Percentiles rank a stretch among this genome's conserved stretches.
These are phyloP conservation scores for Malacosoma neustria DNA, from an alignment of 2,888 invertebrate genomes.

Conservation along the genomic window DNA sequence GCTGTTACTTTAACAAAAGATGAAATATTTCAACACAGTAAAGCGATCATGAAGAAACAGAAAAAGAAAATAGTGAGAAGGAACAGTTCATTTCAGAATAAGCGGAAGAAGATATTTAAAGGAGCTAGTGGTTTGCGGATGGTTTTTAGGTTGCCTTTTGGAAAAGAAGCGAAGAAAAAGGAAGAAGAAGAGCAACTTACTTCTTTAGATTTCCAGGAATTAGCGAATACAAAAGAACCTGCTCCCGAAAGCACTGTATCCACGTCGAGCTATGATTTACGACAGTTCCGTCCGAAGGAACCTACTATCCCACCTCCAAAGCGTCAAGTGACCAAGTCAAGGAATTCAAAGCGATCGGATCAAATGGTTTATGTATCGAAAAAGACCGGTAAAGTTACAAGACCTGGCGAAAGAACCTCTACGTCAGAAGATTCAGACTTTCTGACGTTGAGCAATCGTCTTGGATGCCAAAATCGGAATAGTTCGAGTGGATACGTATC, in stretches of 20 bases:
- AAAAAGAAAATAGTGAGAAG: slow-evolving; percentile 80
- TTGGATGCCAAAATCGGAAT: slow-evolving; percentile 76
- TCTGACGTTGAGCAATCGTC: slow-evolving; percentile 71
- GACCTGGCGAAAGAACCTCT: slow-evolving; percentile 75
- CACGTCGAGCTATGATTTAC: slow-evolving; percentile 76
- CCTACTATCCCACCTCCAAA: slow-evolving; percentile 53
- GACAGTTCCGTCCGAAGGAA: slow-evolving; percentile 76
- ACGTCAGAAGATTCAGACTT: slow-evolving; percentile 78
- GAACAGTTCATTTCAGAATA: slow-evolving; percentile 72
- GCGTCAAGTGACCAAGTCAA: slow-evolving; percentile 50
- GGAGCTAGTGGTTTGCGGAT: slow-evolving; percentile 76
- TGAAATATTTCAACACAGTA: slow-evolving; percentile 91
- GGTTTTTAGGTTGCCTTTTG: slow-evolving; percentile 78
- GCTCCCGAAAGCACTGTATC: slow-evolving; percentile 76
- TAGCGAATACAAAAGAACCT: slow-evolving; percentile 36
- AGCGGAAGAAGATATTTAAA: slow-evolving; percentile 74
- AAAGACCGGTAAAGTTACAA: slow-evolving; percentile 56
- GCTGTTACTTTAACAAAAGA: slow-evolving; percentile 94
- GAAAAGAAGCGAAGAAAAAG: slow-evolving; percentile 52
- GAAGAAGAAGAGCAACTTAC: slow-evolving; percentile 32
- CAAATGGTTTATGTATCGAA: slow-evolving; percentile 55
- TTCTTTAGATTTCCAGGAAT: slow-evolving; percentile 32
- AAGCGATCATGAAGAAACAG: slow-evolving; percentile 90
- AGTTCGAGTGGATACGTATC: slow-evolving; percentile 86
- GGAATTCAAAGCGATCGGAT: slow-evolving; percentile 56